A percentile compares a stretch with the other conserved stretches of the same genome.
Evolutionary conservation across 2,113 vertebrate genomes (phyloP).

Genomic region (Galeopterus variegatus): DNA sequence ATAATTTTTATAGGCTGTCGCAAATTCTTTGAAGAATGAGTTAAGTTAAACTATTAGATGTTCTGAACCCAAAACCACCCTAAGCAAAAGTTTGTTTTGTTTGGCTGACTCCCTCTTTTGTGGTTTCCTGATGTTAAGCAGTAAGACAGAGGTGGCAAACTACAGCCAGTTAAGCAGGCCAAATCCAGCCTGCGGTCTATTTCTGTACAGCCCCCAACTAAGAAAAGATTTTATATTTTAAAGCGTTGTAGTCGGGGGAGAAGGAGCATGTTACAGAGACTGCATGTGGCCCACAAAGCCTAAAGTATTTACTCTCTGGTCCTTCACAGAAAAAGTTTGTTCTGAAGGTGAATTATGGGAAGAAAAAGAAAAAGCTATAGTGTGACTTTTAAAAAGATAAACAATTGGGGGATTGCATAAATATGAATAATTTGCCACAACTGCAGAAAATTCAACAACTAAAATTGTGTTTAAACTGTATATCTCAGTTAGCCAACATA

Average conservation of each 20-base stretch:
- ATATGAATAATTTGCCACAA: constrained; percentile 13
- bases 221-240: constrained; percentile 44
- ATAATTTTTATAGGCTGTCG: constrained; percentile 26
- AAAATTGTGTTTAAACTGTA: constrained; percentile 1
- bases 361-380: not conserved
- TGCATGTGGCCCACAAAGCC: not conserved
- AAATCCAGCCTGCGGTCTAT: not conserved
- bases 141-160: not conserved
- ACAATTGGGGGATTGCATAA: not conserved
- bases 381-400: constrained; percentile 25
- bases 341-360: not conserved
- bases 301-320: not conserved
- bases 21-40: constrained; percentile 30
- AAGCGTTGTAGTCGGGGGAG: not conserved
- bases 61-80: constrained; percentile 2
- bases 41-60: not conserved
- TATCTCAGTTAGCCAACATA: not conserved
- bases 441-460: constrained; percentile 3
- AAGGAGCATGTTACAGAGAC: not conserved
- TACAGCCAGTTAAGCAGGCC: not conserved
- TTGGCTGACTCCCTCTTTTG: not conserved
- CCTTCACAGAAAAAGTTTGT: not conserved
- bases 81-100: not conserved
- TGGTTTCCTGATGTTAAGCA: not conserved
- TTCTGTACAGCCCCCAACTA: not conserved